Evolutionary conservation across 2,113 vertebrate genomes (phyloP), one percentile per base, ranked within the genome.

Genomic region (Oryzias woworae): DNA sequence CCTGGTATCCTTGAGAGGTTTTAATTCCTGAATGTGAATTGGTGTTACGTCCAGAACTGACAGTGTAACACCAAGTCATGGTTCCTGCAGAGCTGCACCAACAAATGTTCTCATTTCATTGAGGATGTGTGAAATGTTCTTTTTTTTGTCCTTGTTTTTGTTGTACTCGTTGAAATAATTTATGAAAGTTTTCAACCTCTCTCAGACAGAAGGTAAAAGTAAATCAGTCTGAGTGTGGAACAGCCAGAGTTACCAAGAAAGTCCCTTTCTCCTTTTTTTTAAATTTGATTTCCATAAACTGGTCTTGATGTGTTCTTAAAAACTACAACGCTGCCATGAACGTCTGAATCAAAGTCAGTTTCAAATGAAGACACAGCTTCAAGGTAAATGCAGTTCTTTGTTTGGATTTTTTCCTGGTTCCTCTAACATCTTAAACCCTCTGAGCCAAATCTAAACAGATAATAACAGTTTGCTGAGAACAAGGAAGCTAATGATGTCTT

Each of bases 1-100:
- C 28, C 26, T 43, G 14, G 49, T 13, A 31, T 71, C 64, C 56
- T 41, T 62, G 53, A 31, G 23, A 69, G 53, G 50, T 46, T 54
- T 62, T 5, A 58, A 58, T 31, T 31, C 31, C 50, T 45, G 53
- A 53, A 71, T 14, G 20, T 20, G 57, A 46, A 80, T 74, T 75
- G 31, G 42, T 47, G 48, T 69, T 76, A 73, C 65, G 58, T 51
- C 54, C 23, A 43, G 2, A n/a, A 6, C 26, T 49, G 22, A 43
- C 10, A 49, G 15, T 62, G 36, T 42, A 53, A 31, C 14, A 15
- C 3, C 26, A 42, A 58, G 26, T 28, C 26, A 6, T 22, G 4
- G 15, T 31, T 56, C 43, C 20, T 51, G 20, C 20, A 1, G 20
- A 20, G 20, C 20, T 20, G 26, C 26, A 3, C 36, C 8, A 10